Evolutionary conservation across 2,113 vertebrate genomes (phyloP), one percentile per base, ranked within the genome.

Genomic region (Lates calcarifer): DNA sequence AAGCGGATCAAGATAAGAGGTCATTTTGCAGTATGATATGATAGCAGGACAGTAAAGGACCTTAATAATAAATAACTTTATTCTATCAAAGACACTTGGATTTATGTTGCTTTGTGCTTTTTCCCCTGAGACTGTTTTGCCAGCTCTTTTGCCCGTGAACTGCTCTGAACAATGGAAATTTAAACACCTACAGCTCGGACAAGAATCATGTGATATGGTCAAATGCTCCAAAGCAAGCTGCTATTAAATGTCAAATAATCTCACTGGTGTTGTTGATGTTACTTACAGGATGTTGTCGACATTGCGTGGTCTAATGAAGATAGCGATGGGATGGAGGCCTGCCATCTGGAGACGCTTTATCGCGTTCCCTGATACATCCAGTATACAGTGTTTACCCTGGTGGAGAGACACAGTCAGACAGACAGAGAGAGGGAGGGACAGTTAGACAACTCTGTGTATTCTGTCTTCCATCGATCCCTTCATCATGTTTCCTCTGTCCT

Each of bases 331-430:
- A 86, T 96, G 95, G 51, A 99, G 95, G 79, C 97, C 96, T 51
- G 98, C 97, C 82, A 97, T 94, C 91, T 99, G 98, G 88, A 99
- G 96, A 90, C 98, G 96, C 92, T 97, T 99, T 92, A 99, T 99
- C 0, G 98, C 98, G 65, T 99, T 99, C 87, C 98, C 98, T 33
- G 98, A 99, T 77, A 99, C 98, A 87, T 99, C 98, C 70, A 99
- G 96, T 85, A 99, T 99, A 91, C 98, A 99, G 71, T 99, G 98
- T 89, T 99, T 99, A 33, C 97, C 97, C 98, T 99, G 93, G 1
- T 63, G 75, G 41, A 68, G 8, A 84, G 29, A 89, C 4, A 79
- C 22, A 63, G 28, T 14, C 4, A 55, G 22, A 63, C 2, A 35
- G 35, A 56, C 22, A 39, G 14, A 55, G 29, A 41, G 56, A 53